These are phyloP conservation scores for Trichomalopsis sarcophagae DNA, from an alignment of 1,140 invertebrate species.

Conservation along the genomic window DNA sequence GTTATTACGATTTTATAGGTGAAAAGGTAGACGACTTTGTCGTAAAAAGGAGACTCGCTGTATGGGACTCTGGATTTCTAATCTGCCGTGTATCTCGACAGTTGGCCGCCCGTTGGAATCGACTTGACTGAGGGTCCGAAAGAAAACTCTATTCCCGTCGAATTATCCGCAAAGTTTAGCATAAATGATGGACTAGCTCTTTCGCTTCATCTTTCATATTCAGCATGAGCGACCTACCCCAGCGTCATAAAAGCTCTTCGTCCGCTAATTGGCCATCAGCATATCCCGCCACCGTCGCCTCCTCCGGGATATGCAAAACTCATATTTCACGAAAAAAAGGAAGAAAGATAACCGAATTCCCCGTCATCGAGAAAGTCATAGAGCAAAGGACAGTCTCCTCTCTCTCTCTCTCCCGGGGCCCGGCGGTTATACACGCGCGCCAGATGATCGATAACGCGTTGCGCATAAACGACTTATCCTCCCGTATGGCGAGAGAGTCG, in stretches of 20 bases:
- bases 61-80: not conserved
- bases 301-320: not conserved
- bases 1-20: not conserved
- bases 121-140: not conserved
- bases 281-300: too few relatives aligned
- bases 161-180: not conserved
- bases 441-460: slow-evolving; percentile 42
- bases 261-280: not conserved
- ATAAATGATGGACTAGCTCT: too few relatives aligned
- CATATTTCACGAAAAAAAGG: not conserved
- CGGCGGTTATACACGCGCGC: not conserved
- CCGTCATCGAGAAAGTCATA: not conserved
- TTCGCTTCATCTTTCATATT: too few relatives aligned
- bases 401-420: not conserved
- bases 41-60: not conserved
- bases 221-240: too few relatives aligned
- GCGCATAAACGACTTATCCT: not conserved
- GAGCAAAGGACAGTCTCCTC: not conserved
- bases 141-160: not conserved
- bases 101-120: too few relatives aligned
- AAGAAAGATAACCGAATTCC: not conserved
- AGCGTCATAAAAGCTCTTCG: not conserved
- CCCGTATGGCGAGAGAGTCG: not conserved
- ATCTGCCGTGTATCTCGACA: too few relatives aligned
- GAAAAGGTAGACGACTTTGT: not conserved